phyloP scores from a whole-genome alignment of 2,888 invertebrate genomes.

The Homarus gammarus region DNA sequence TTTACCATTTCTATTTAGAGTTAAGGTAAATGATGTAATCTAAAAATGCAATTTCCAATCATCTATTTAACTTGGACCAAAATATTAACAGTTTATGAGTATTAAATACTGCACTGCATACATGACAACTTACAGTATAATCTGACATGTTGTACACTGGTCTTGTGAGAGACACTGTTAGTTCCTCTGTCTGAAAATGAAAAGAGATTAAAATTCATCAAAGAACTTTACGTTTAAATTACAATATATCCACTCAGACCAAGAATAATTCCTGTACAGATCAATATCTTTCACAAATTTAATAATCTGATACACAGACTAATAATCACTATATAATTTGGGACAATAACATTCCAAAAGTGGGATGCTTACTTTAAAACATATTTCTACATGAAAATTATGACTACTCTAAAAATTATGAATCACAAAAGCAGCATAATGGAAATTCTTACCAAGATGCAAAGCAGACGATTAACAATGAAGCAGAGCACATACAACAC shows the following conservation, averaged over 20 bases:
- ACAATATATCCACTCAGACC: background rate
- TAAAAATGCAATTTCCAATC: no score
- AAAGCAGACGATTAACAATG: background rate
- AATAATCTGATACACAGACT: background rate
- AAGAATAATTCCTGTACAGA: background rate
- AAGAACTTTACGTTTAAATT: background rate
- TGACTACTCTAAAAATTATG: background rate
- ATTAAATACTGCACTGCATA: no score
- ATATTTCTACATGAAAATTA: background rate
- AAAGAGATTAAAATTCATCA: background rate
- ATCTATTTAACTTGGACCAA: no score
- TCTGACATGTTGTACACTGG: conserved; percentile 74
- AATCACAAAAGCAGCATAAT: background rate
- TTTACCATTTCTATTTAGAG: no score
- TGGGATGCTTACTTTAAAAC: background rate
- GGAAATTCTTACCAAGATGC: background rate
- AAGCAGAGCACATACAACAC: conserved; percentile 1
- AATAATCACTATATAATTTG: background rate
- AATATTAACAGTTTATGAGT: no score
- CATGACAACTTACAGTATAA: conserved; percentile 46
- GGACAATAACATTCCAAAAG: background rate
- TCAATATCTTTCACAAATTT: background rate
- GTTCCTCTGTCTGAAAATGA: conserved; percentile 65
- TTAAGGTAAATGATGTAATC: no score
- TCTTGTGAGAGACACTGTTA: conserved; percentile 66